Percentiles rank a stretch among this genome's conserved stretches.
Evolutionary conservation across 1,140 invertebrate species (phyloP).

Genomic region (Lordiphosa clarofinis): DNA sequence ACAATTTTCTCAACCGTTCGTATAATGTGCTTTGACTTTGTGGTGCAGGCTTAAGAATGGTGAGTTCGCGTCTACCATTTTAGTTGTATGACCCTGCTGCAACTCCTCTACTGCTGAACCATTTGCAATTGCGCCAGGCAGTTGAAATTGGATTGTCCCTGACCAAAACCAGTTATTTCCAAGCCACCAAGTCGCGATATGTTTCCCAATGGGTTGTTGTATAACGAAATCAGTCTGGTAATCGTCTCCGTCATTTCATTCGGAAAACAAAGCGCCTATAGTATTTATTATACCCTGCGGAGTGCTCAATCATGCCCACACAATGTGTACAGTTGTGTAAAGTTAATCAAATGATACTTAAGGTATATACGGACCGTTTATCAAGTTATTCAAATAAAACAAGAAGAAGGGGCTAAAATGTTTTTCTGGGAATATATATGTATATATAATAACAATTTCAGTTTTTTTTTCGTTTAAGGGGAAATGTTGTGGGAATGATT

Average conservation of each 20-base stretch:
- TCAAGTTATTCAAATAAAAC: no score
- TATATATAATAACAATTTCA: no score
- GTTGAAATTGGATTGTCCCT: constrained; percentile 57
- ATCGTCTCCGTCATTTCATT: constrained; percentile 16
- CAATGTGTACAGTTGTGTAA: no score
- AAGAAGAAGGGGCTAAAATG: no score
- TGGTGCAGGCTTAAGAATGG: constrained; percentile 55
- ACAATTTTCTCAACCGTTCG: constrained; percentile 3
- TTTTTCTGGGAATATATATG: no score
- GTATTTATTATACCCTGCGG: no score
- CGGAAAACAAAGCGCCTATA: constrained; percentile 23
- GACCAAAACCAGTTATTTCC: constrained; percentile 65
- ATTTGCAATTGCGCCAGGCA: constrained; percentile 49
- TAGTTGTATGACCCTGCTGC: background rate
- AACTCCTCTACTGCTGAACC: constrained; percentile 12
- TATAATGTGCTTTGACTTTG: constrained; percentile 34
- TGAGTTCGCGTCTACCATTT: constrained; percentile 29
- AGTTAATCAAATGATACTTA: no score
- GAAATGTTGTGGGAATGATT: no score
- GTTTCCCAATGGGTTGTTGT: constrained; percentile 40
- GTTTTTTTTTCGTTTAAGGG: no score
- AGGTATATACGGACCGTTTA: no score
- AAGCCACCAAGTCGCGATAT: constrained; percentile 47
- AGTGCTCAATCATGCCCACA: no score
- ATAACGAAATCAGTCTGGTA: constrained; percentile 44